Base-by-base conservation (phyloP, 2,888 invertebrate genomes). In the Sinhomidia bicolor region DNA sequence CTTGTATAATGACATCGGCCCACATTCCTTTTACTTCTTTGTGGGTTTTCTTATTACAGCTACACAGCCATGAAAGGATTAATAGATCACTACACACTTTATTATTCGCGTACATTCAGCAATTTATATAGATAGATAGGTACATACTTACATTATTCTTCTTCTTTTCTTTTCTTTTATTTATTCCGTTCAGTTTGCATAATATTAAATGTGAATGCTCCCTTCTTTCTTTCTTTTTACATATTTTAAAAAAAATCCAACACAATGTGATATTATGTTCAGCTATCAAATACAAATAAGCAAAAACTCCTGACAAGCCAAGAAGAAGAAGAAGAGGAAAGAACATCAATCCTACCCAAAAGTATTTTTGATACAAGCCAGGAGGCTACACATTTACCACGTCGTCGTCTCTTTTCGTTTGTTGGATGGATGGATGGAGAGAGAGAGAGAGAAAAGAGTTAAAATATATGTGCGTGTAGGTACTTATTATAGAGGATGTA, bases 21-120 rank as follows among this genome's bases (percentile, higher is more conserved):
- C 80, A 86, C 86, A 86, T 86, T 86, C 71, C 60, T 78, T 71
- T 47, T 79, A 57, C 57, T 68, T 78, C 76, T 60, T 80, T 86
- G 80, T 60, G 71, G 57, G 7, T 80, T 85, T 80, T 62, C 17
- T 71, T 71, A 23, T 20, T 76, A n/a, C 71, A 41, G 12, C 57
- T 26, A 26, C 60, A 23, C 51, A 5, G 10, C 62, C 26, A 29
- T 7, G 12, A 4, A 29, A 12, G 29, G 36, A 12, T 17, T 68
- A 68, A 68, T 32, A 36, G 68, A 32, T 68, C n/a, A 68, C 68
- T 32, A 68, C 20, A n/a, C 17, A 20, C 17, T 68, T 68, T 68
- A 26, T 62, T 32, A n/a, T n/a, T n/a, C n/a, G n/a, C n/a, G n/a
- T n/a, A n/a, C n/a, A n/a, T n/a, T n/a, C n/a, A n/a, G n/a, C 65